These are phyloP conservation scores for Elysia chlorotica DNA, from an alignment of 1,140 invertebrate species.

Conservation along the genomic window DNA sequence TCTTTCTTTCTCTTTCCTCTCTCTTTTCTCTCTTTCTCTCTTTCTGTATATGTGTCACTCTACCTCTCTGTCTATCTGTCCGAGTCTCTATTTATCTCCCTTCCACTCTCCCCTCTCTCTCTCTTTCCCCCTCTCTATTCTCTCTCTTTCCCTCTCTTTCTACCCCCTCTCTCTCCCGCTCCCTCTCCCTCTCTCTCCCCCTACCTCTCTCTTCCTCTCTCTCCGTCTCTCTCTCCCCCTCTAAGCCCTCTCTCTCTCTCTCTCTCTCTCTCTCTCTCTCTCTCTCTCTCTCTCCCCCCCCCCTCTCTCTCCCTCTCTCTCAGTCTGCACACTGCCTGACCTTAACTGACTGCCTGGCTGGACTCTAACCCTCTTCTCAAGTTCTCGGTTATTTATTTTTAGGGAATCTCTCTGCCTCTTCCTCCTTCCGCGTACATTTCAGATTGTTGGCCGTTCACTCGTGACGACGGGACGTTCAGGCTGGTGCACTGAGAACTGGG, in stretches of 20 bases:
- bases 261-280: neutral
- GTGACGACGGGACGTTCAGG: too few species aligned
- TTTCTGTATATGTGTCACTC: neutral
- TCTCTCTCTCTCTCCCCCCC: neutral
- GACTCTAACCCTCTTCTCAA: neutral
- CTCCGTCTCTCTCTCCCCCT: neutral
- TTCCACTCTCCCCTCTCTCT: neutral
- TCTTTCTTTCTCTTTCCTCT: neutral
- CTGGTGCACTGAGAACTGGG: too few species aligned
- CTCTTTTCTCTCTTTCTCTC: neutral
- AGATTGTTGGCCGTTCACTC: too few species aligned
- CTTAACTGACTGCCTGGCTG: neutral
- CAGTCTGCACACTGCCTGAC: neutral
- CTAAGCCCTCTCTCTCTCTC: neutral
- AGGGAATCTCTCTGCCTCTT: too few species aligned
- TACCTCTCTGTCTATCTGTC: neutral
- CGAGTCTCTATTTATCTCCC: neutral
- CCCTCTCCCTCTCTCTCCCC: neutral
- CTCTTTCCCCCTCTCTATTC: neutral
- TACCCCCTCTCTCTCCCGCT: neutral
- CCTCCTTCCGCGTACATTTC: neutral
- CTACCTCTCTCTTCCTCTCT: neutral
- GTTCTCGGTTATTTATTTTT: too few species aligned
- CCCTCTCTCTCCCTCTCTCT: neutral
- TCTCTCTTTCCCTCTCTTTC: neutral